Base-by-base conservation (phyloP, 2,113 vertebrate species). In the Bos indicus region DNA sequence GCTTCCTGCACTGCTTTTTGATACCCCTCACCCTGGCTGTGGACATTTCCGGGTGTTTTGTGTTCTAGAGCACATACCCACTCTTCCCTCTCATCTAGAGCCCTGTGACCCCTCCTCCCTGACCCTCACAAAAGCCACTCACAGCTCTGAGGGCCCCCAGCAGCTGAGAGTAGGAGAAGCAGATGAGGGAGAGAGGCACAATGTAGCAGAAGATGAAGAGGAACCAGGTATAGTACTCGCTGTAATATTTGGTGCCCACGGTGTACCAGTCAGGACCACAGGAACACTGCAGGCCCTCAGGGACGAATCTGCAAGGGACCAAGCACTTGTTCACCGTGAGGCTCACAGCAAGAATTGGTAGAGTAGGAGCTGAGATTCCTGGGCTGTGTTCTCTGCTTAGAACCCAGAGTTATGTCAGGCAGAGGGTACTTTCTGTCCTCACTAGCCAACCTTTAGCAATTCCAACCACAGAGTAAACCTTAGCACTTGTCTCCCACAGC, bases 201-300 rank as follows among this genome's bases (percentile, higher is more conserved):
- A 99, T 83, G 98, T 99, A 99, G 98, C 99, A 99, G 94, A 99
- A 99, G 88, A 99, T 43, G 94, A 99, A 98, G 67, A 99, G 99
- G 98, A 99, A 99, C 97, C 98, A 98, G 4, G 98, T 99, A 85
- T 99, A 99, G 97, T 98, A 99, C 97, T 98, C 98, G 21, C 98
- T 99, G 96, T 92, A 91, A 52, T 98, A 99, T n/a, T 99, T 99
- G 95, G 98, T 99, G 19, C 98, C 99, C 82, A 99, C 98, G 0
- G 99, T 99, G 98, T 99, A 99, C 99, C 99, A 99, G 98, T 99
- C 99, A 0, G 99, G 99, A 28, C 99, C 99, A 0, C 99, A 99
- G 67, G 99, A 99, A 80, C 99, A 99, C 90, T 99, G 99, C 83
- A 99, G 98, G 30, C 99, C 99, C 83, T 99, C 99, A 0, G 99